Conservation (phyloP, 2,113 vertebrate species). For the Pheucticus melanocephalus region DNA sequence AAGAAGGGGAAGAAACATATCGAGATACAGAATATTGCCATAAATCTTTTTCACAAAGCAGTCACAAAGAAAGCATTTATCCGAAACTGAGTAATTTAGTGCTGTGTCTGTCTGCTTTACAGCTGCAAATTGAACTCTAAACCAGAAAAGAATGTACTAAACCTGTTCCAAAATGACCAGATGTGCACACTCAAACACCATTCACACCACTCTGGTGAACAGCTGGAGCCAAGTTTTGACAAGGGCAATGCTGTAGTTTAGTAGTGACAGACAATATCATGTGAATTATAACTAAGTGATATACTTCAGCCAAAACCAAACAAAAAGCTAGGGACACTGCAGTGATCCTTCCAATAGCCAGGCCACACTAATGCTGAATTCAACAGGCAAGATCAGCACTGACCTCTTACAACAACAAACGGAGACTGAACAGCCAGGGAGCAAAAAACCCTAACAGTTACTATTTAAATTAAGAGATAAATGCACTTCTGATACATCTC, state of each 20-base stretch:
- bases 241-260: background rate
- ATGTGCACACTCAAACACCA: conserved; percentile 63
- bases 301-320: background rate
- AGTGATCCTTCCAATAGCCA: background rate
- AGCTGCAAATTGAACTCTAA: conserved; percentile 66
- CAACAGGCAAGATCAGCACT: background rate
- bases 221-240: conserved; percentile 1
- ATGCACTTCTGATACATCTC: background rate
- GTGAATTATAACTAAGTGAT: background rate
- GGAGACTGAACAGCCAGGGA: background rate
- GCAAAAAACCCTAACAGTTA: background rate
- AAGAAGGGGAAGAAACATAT: background rate
- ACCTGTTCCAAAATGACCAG: conserved; percentile 71
- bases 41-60: conserved; percentile 44
- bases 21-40: background rate
- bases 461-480: background rate
- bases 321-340: background rate
- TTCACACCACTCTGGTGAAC: background rate
- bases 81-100: conserved; percentile 33
- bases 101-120: conserved; percentile 22
- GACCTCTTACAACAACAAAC: background rate
- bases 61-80: conserved; percentile 50
- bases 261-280: background rate
- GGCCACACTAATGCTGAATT: background rate
- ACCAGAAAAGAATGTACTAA: conserved; percentile 69